Evolutionary conservation across 1,140 invertebrate species (phyloP).

Genomic region (Drosophila sechellia): DNA sequence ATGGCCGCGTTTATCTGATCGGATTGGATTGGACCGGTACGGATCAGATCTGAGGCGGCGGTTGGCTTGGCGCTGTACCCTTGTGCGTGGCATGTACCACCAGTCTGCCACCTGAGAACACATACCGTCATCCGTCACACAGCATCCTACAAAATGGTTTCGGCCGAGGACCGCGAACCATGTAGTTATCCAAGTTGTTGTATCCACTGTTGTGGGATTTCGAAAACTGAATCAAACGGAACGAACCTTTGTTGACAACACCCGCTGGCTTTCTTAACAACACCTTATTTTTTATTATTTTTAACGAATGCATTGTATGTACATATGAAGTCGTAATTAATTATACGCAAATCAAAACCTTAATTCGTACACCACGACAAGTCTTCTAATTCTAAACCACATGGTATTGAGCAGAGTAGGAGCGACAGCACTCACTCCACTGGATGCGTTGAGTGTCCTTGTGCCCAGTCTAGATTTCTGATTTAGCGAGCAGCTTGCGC

Average conservation of each 20-base stretch:
- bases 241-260: conserved; percentile 45
- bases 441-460: no score
- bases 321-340: conserved; percentile 64
- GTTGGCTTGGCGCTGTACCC: neutral
- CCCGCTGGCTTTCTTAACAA: conserved; percentile 27
- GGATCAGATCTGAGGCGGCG: neutral
- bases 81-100: neutral
- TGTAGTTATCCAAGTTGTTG: neutral
- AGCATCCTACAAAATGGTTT: neutral
- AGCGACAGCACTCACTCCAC: no score
- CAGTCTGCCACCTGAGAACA: neutral
- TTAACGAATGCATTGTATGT: conserved; percentile 61
- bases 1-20: conserved; percentile 6
- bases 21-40: neutral
- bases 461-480: no score
- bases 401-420: neutral
- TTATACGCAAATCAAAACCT: conserved; percentile 43
- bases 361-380: conserved; percentile 24
- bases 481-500: no score
- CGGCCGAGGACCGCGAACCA: neutral
- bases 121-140: conserved; percentile 1
- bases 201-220: conserved; percentile 11
- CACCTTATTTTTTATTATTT: conserved; percentile 50
- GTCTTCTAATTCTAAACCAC: conserved; percentile 5
- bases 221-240: conserved; percentile 20